Conservation (phyloP, 2,797 vertebrate species). For the Fratercula arctica region DNA sequence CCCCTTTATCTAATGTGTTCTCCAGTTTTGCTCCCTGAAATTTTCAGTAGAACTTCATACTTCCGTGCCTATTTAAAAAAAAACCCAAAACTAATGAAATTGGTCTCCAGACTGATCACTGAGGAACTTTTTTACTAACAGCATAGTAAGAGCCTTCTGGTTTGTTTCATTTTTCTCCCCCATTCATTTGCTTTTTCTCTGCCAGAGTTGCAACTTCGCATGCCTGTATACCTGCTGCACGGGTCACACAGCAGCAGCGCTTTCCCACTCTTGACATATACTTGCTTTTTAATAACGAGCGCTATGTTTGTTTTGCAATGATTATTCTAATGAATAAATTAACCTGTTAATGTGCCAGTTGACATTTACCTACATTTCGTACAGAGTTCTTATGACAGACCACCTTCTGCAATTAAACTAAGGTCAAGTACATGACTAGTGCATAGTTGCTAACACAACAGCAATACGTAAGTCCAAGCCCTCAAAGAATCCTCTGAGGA, state of each 20-base stretch:
- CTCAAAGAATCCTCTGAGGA: conserved; percentile 1
- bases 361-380: conserved; percentile 21
- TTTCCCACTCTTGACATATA: neutral
- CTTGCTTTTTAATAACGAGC: neutral
- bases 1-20: neutral
- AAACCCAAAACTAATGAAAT: neutral
- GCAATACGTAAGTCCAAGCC: neutral
- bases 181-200: neutral
- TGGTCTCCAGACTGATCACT: neutral
- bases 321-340: conserved; percentile 34
- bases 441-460: neutral
- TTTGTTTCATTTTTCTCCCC: neutral
- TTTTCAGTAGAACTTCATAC: neutral
- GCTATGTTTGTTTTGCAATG: neutral
- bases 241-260: neutral
- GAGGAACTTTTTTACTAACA: neutral
- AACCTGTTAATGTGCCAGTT: neutral
- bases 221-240: neutral
- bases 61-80: neutral
- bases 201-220: neutral
- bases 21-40: neutral
- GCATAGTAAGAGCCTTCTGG: neutral
- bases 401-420: conserved; percentile 18
- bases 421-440: neutral
- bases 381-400: neutral